Evolutionary conservation across 2,888 invertebrate species (phyloP).

Genomic region (Lithosia quadra): DNA sequence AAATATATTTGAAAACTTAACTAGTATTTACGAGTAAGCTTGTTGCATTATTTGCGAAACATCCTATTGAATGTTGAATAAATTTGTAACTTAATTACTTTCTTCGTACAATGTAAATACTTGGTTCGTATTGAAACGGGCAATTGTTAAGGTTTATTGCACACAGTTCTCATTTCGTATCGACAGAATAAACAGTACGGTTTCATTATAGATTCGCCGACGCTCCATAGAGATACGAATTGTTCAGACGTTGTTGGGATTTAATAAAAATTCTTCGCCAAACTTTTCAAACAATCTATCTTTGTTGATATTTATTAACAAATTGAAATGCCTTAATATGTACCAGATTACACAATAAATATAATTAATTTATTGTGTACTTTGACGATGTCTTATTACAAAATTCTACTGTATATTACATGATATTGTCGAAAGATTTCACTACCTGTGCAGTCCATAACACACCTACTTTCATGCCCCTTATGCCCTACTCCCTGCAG

Average conservation of each 20-base stretch:
- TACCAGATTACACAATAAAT: background rate
- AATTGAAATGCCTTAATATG: constrained; percentile 10
- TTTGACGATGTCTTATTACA: background rate
- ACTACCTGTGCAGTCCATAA: too few relatives aligned
- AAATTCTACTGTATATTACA: background rate
- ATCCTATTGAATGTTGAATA: constrained; percentile 13
- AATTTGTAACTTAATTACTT: constrained; percentile 27
- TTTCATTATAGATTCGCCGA: constrained; percentile 79
- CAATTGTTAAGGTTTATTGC: constrained; percentile 75
- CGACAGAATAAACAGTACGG: constrained; percentile 79
- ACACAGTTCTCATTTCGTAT: constrained; percentile 83
- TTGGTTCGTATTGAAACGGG: constrained; percentile 41
- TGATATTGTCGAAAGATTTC: background rate
- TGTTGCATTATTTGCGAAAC: constrained; percentile 10
- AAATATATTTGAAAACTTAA: background rate
- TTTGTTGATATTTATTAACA: constrained; percentile 21
- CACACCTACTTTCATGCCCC: too few relatives aligned
- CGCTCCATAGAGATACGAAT: constrained; percentile 65
- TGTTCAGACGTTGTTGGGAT: constrained; percentile 48
- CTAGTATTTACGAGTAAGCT: background rate
- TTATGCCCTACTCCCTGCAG: too few relatives aligned
- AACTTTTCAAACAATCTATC: constrained; percentile 32
- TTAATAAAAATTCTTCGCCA: constrained; percentile 41
- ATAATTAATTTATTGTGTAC: background rate
- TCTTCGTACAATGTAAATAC: constrained; percentile 47